These are phyloP conservation scores for Sternarchorhynchus goeldii DNA, from an alignment of 2,797 vertebrate genomes.

Conservation along the genomic window DNA sequence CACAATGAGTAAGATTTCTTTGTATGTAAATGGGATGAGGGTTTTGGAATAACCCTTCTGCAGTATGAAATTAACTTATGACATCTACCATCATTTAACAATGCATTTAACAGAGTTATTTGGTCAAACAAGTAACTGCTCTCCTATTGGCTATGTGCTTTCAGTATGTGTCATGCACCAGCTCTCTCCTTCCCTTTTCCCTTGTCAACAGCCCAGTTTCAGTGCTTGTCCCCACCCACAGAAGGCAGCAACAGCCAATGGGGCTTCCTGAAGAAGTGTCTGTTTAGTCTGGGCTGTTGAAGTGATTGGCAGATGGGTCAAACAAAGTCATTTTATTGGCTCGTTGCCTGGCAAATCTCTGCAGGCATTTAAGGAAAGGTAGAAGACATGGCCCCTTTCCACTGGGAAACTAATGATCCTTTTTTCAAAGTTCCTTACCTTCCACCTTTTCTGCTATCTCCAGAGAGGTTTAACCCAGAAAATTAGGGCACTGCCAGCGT, in stretches of 20 bases:
- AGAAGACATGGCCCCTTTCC: conserved; percentile 68
- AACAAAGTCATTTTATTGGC: conserved; percentile 89
- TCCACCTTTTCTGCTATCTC: conserved; percentile 58
- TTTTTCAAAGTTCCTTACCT: conserved; percentile 72
- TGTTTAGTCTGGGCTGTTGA: conserved; percentile 93
- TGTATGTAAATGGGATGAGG: conserved; percentile 4
- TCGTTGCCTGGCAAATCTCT: conserved; percentile 85
- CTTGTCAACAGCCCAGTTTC: conserved; percentile 76
- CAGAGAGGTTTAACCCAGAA: conserved; percentile 37
- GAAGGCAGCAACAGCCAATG: conserved; percentile 90
- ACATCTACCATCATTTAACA: conserved; percentile 38
- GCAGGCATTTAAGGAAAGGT: conserved; percentile 82
- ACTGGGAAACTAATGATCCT: conserved; percentile 51
- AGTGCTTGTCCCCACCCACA: conserved; percentile 73
- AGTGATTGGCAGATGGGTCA: conserved; percentile 97
- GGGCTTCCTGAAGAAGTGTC: conserved; percentile 81
- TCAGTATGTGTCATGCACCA: conserved; percentile 40
- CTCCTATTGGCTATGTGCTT: conserved; percentile 45
- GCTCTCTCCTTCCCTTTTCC: conserved; percentile 62
- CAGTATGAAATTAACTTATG: conserved; percentile 23
- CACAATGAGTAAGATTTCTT: conserved; percentile 19
- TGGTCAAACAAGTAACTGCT: conserved; percentile 5
- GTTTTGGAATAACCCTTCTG: background rate
- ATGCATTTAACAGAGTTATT: conserved; percentile 26
- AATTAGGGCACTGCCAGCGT: conserved; percentile 27